Conservation (phyloP, 2,797 vertebrate genomes). For the Pogonophryne albipinna region DNA sequence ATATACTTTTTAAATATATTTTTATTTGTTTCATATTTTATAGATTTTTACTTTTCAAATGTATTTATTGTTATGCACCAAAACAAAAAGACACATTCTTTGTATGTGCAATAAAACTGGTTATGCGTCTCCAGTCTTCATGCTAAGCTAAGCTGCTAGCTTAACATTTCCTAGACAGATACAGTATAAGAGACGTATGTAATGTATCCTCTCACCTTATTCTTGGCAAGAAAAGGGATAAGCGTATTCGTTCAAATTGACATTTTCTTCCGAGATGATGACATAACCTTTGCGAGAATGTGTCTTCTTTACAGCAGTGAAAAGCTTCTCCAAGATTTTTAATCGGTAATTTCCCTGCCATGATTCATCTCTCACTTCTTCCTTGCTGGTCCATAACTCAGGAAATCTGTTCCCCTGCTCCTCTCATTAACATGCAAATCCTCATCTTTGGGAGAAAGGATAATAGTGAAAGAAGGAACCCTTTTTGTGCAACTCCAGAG, state of each 20-base stretch:
- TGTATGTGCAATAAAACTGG: neutral
- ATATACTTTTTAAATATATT: no score
- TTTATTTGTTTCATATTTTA: neutral
- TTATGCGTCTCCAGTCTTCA: neutral
- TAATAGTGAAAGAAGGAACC: neutral
- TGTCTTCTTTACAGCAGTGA: neutral
- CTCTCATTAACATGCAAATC: conserved; percentile 87
- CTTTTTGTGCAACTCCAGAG: conserved; percentile 45
- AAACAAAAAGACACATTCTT: neutral
- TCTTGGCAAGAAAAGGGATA: neutral
- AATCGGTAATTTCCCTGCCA: conserved; percentile 26
- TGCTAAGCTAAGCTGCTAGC: neutral
- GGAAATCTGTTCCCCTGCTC: conserved; percentile 51
- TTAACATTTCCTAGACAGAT: conserved; percentile 2
- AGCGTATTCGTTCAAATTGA: neutral
- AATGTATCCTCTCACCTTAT: conserved; percentile 27
- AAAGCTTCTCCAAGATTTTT: conserved; percentile 25
- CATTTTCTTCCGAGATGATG: conserved; percentile 30
- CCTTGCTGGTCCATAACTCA: conserved; percentile 22
- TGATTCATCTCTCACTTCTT: conserved; percentile 37
- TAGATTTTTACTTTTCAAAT: neutral
- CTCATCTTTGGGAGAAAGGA: conserved; percentile 64
- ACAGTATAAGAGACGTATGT: neutral
- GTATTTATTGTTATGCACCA: no score
- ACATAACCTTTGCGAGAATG: conserved; percentile 7